Evolutionary conservation across 2,888 invertebrate species (phyloP).

Genomic region (Lycia hirtaria): DNA sequence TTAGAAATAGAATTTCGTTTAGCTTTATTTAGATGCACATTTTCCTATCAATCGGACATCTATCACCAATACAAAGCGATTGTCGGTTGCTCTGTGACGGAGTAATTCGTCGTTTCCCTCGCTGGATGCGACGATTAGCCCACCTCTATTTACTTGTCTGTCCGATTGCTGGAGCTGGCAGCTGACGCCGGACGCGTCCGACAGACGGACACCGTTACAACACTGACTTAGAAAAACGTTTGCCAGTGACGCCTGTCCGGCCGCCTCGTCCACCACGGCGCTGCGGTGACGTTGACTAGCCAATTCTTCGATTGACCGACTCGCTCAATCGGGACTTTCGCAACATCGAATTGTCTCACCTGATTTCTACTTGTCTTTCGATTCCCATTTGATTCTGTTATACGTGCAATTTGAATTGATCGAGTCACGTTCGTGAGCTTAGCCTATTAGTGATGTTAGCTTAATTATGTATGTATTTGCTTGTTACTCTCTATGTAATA

Average conservation of each 20-base stretch:
- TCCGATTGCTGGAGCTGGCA: slow-evolving; percentile 75
- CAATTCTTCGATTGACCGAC: slow-evolving; percentile 62
- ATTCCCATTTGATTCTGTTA: slow-evolving; percentile 41
- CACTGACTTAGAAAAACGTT: slow-evolving; percentile 84
- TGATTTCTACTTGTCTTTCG: slow-evolving; percentile 51
- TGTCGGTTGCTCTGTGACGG: slow-evolving; percentile 76
- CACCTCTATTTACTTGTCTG: slow-evolving; percentile 83
- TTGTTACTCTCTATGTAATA: slow-evolving; percentile 72
- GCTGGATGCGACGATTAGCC: slow-evolving; percentile 81
- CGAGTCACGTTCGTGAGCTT: slow-evolving; percentile 44
- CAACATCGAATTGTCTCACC: slow-evolving; percentile 59
- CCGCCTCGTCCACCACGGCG: slow-evolving; percentile 44
- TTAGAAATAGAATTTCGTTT: slow-evolving; percentile 28
- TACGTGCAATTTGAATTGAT: slow-evolving; percentile 47
- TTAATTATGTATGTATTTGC: slow-evolving; percentile 36
- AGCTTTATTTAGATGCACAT: slow-evolving; percentile 27
- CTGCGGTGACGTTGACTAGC: slow-evolving; percentile 61
- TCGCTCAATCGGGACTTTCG: slow-evolving; percentile 49
- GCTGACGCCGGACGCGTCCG: slow-evolving; percentile 79
- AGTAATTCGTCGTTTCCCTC: slow-evolving; percentile 84
- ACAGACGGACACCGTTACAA: slow-evolving; percentile 82
- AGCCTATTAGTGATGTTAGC: background rate
- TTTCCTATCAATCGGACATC: slow-evolving; percentile 55
- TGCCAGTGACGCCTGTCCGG: slow-evolving; percentile 65
- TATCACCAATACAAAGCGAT: slow-evolving; percentile 78